Evolutionary conservation across 1,140 invertebrate species (phyloP), one percentile per base, ranked within the genome.

Genomic region (Drosophila biarmipes): DNA sequence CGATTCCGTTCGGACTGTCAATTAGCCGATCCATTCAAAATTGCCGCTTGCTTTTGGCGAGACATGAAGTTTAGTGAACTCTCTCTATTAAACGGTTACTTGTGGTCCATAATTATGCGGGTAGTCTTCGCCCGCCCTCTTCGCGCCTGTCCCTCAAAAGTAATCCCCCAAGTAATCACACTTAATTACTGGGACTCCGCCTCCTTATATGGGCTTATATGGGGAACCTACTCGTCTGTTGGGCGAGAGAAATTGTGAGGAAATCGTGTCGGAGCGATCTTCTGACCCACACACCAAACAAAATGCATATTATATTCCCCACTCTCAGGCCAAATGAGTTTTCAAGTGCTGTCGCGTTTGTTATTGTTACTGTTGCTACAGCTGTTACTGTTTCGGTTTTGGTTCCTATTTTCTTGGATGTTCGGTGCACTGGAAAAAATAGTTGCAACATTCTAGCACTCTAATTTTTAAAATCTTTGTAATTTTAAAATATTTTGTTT

Each of bases 181-280:
- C 61, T 82, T 86, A 87, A 86, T 86, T 86, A 82, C 74, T 57
- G 40, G 17, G 24, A 34, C 42, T 63, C 61, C 74, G 82, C 74
- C 82, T 21, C 46, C 54, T 40, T 56, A 46, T 45, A 51, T 17
- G 46, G 17, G 35, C 35, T 4, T 59, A 54, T 17, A 40, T 52
- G 31, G 54, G 34, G 66, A 42, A 57, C 56, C 38, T 45, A 61
- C 63, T 61, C 68, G 63, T 15, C 40, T 24, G 12, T 14, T 27
- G 35, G 48, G 52, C 51, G 42, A 55, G 46, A 57, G 76, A 80
- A 81, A 82, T 73, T 62, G 17, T 63, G 51, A 75, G 57, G 68
- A 80, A 87, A 66, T 87, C 69, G 69, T 81, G 74, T 78, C 78
- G 63, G 66, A 73, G 29, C 53, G 76, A 78, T 87, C 68, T 85